Evolutionary conservation across 2,888 invertebrate genomes (phyloP).

Genomic region (Machimus atricapillus): DNA sequence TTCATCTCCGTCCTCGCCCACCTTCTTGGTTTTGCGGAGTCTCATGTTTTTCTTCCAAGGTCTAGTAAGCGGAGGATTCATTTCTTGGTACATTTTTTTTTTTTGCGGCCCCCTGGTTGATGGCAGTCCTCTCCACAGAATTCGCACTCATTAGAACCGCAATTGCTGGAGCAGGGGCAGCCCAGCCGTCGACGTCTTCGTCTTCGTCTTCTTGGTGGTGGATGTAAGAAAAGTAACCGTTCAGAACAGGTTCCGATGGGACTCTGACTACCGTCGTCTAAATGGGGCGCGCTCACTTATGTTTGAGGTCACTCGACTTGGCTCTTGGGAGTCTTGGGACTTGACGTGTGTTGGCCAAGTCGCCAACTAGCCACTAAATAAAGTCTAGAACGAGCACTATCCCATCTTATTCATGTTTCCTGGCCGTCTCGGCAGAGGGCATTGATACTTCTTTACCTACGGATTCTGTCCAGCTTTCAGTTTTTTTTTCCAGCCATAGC

Average conservation of each 20-base stretch:
- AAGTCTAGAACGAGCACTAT: not conserved
- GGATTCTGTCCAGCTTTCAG: not conserved
- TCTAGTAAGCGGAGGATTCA: not conserved
- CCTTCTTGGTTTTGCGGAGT: not conserved
- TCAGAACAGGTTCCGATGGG: conserved; percentile 9
- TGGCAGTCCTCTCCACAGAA: not conserved
- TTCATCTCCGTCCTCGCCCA: not conserved
- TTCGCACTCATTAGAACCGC: not conserved
- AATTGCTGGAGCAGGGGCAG: not conserved
- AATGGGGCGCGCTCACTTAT: conserved; percentile 31
- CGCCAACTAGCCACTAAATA: not conserved
- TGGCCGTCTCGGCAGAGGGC: not conserved
- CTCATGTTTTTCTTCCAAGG: not conserved
- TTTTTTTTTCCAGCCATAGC: not conserved
- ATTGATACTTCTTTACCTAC: conserved; percentile 9
- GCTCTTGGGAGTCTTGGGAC: not conserved
- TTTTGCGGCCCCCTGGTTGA: not conserved
- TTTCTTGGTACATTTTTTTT: not conserved
- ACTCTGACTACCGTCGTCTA: not conserved
- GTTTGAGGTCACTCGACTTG: conserved; percentile 18
- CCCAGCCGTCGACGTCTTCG: not conserved
- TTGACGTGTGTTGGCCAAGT: not conserved
- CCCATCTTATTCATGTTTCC: not conserved
- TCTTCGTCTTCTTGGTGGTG: not conserved
- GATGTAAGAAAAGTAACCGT: not conserved